phyloP scores from a whole-genome alignment of 2,113 vertebrate species.

The Gymnocephalus cernua region DNA sequence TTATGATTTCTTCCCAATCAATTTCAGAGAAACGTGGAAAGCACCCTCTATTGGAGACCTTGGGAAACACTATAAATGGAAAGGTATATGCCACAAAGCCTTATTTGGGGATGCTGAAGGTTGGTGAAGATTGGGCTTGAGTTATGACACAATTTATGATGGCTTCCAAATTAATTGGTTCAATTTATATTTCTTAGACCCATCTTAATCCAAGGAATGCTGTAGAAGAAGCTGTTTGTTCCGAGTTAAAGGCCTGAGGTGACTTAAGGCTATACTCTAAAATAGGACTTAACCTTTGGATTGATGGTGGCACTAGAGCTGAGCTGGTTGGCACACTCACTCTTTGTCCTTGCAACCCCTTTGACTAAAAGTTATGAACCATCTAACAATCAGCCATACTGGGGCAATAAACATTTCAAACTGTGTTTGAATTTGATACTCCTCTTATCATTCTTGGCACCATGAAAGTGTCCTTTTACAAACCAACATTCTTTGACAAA shows the following conservation, averaged over 20 bases:
- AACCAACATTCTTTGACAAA: neutral
- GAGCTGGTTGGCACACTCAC: neutral
- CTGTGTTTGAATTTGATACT: neutral
- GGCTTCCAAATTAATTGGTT: neutral
- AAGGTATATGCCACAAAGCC: neutral
- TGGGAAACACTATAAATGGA: neutral
- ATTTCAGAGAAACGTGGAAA: neutral
- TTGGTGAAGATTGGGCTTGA: neutral
- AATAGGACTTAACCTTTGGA: neutral
- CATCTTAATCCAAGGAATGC: neutral
- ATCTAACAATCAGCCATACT: neutral
- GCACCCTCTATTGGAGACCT: slow-evolving; percentile 56
- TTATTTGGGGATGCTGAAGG: neutral
- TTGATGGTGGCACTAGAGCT: neutral
- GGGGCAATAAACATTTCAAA: neutral
- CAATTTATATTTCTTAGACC: neutral
- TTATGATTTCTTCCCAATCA: neutral
- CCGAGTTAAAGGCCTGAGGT: neutral
- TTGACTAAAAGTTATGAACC: neutral
- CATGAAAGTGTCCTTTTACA: neutral
- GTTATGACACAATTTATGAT: neutral
- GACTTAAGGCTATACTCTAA: neutral
- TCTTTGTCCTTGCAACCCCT: neutral
- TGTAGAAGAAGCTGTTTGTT: neutral
- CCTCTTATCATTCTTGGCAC: neutral